Conservation (phyloP, 2,797 vertebrate genomes). For the Coreius guichenoti region DNA sequence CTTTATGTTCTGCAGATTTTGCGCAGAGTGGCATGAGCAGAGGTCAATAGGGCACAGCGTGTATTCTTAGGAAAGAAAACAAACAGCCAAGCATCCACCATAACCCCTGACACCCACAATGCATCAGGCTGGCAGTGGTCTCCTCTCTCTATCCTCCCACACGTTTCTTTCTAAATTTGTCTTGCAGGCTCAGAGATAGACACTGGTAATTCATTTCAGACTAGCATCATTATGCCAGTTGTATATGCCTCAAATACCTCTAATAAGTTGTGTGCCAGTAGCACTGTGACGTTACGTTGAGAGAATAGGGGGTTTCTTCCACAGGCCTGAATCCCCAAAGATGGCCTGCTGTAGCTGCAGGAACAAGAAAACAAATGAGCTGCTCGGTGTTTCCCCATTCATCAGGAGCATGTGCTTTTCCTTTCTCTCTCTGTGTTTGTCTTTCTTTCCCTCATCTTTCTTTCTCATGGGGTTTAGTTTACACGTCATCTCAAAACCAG, state of each 20-base stretch:
- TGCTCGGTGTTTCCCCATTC: slow-evolving; percentile 50
- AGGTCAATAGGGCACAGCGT: slow-evolving; percentile 21
- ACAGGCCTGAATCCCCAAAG: slow-evolving; percentile 45
- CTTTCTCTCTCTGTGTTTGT: slow-evolving; percentile 19
- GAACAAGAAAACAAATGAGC: slow-evolving; percentile 60
- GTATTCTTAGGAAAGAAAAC: slow-evolving; percentile 51
- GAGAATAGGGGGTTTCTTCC: slow-evolving; percentile 38
- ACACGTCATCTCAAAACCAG: slow-evolving; percentile 27
- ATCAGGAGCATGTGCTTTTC: slow-evolving; percentile 49
- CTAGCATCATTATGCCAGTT: slow-evolving; percentile 52
- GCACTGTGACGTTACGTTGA: slow-evolving; percentile 32
- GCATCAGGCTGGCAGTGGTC: slow-evolving; percentile 29
- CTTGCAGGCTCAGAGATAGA: slow-evolving; percentile 45
- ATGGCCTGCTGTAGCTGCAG: slow-evolving; percentile 42
- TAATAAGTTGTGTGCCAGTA: slow-evolving; percentile 48
- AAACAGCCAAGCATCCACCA: slow-evolving; percentile 31
- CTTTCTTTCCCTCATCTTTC: slow-evolving; percentile 1
- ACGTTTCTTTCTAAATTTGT: slow-evolving; percentile 42
- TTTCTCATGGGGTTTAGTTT: slow-evolving; percentile 34
- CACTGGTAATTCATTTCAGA: slow-evolving; percentile 42
- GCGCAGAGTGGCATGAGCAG: background rate
- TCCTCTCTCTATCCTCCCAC: slow-evolving; percentile 20
- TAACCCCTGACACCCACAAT: slow-evolving; percentile 21
- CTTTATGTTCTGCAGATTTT: background rate
- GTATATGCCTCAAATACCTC: slow-evolving; percentile 48